Conservation (phyloP, 2,888 invertebrate genomes). For the Synergus laeviventris region DNA sequence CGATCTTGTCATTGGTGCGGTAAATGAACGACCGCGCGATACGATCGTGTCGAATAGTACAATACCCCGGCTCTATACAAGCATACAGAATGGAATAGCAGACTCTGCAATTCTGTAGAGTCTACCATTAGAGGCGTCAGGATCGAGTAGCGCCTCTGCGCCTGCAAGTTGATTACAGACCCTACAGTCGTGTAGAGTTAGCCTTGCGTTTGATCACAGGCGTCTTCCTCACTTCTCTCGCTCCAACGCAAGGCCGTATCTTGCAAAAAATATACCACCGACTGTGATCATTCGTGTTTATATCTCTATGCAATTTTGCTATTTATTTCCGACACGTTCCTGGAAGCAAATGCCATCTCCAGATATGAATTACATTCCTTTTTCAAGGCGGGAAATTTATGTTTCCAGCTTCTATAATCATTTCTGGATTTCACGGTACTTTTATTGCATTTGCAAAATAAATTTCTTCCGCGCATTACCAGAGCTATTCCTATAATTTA, state of each 20-base stretch:
- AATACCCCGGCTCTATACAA: neutral
- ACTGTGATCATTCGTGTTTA: constrained; percentile 37
- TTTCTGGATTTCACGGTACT: neutral
- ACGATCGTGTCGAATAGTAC: constrained; percentile 19
- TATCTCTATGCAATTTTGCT: constrained; percentile 30
- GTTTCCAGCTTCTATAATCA: constrained; percentile 20
- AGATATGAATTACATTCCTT: constrained; percentile 21
- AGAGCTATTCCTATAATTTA: neutral
- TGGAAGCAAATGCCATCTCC: constrained; percentile 26
- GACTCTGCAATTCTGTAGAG: neutral
- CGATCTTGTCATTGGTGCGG: constrained; percentile 24
- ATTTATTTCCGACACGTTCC: constrained; percentile 36
- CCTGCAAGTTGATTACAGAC: constrained; percentile 63
- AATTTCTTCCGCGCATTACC: neutral
- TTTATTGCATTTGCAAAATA: constrained; percentile 14
- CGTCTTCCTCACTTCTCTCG: constrained; percentile 35
- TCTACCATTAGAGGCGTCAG: constrained; percentile 40
- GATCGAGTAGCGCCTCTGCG: constrained; percentile 46
- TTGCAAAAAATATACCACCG: constrained; percentile 20
- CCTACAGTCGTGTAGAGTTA: constrained; percentile 46
- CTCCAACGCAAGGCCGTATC: constrained; percentile 25
- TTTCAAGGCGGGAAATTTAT: neutral
- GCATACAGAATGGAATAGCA: neutral
- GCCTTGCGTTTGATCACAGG: constrained; percentile 37
- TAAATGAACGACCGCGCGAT: constrained; percentile 28